Conservation (phyloP, 2,888 invertebrate species). For the Latheticus oryzae region DNA sequence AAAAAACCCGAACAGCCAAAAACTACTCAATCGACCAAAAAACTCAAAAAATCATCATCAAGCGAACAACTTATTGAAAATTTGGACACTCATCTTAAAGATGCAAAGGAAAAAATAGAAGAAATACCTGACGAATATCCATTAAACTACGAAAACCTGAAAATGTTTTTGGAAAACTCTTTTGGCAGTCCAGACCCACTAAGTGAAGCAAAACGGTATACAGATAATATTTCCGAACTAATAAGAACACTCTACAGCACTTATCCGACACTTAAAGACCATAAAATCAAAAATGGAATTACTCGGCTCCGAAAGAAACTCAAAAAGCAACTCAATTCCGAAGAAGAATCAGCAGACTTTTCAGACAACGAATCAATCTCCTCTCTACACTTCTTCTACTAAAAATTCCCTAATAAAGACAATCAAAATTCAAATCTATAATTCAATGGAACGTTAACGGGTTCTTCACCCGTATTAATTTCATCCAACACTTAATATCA, state of each 20-base stretch:
- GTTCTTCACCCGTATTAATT: too few relatives aligned
- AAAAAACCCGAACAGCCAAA: too few relatives aligned
- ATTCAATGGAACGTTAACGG: too few relatives aligned
- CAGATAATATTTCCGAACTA: too few relatives aligned
- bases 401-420: not conserved
- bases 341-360: not conserved
- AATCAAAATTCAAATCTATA: not conserved
- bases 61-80: too few relatives aligned
- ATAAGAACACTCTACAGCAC: too few relatives aligned
- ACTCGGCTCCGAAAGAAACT: not conserved
- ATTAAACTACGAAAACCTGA: not conserved
- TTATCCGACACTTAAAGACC: not conserved
- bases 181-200: not conserved
- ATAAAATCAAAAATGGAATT: not conserved
- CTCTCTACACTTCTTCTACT: not conserved
- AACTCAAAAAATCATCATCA: too few relatives aligned
- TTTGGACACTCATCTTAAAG: too few relatives aligned
- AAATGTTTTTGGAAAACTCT: not conserved
- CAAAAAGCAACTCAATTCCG: not conserved
- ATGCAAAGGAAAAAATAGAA: not conserved
- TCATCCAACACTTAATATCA: too few relatives aligned
- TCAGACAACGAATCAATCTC: not conserved
- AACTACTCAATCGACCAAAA: too few relatives aligned
- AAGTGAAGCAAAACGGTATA: slow-evolving; percentile 1
- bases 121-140: not conserved